Conservation (phyloP, 2,113 vertebrate genomes). For the Probosciger aterrimus region DNA sequence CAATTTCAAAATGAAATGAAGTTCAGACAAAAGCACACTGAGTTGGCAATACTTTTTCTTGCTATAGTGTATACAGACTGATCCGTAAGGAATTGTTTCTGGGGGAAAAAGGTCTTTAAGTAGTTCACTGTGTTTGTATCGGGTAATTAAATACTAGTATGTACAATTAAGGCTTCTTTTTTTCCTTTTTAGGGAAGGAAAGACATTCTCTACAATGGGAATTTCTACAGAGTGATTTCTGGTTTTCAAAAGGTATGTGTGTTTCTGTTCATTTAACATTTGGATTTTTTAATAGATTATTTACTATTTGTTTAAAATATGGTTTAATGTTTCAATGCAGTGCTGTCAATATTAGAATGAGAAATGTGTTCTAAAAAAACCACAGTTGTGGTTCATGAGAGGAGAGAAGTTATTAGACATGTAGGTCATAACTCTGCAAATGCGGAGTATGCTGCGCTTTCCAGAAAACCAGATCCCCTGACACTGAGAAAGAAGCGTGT, state of each 20-base stretch:
- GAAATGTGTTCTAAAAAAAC: background rate
- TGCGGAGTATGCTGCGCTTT: background rate
- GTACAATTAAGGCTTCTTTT: background rate
- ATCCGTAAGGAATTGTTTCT: background rate
- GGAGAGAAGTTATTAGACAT: background rate
- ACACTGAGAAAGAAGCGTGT: background rate
- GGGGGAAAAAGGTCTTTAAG: background rate
- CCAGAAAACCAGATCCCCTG: background rate
- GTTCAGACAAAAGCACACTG: background rate
- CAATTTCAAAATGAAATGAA: background rate
- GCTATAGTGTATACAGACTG: background rate
- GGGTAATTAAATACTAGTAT: background rate
- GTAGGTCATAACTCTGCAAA: background rate
- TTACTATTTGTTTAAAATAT: background rate
- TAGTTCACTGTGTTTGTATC: background rate
- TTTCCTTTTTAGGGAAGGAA: background rate
- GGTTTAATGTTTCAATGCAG: background rate
- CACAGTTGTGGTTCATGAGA: background rate
- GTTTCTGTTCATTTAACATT: background rate
- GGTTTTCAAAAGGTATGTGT: constrained; percentile 40
- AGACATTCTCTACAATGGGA: background rate
- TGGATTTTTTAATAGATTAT: background rate
- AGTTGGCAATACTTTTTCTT: background rate
- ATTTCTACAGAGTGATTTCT: constrained; percentile 7
- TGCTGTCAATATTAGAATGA: background rate